Evolutionary conservation across 2,113 vertebrate genomes (phyloP).

Genomic region (Varanus komodoensis): DNA sequence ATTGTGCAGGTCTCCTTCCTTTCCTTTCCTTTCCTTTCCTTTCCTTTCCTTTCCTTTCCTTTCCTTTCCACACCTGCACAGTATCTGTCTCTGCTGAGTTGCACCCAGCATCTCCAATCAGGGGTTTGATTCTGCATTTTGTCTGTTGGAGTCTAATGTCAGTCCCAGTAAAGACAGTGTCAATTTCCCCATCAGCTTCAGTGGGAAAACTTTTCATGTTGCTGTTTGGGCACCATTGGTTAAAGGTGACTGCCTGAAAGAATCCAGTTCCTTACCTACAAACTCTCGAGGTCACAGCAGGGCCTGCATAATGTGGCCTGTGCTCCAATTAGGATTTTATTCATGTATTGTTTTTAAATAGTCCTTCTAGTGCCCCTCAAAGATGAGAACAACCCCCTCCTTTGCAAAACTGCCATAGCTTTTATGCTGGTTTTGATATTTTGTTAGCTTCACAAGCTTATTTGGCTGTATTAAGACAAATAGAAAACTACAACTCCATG

Average conservation of each 20-base stretch:
- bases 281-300: accelerated
- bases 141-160: not conserved
- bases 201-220: not conserved
- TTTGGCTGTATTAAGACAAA: conserved; percentile 12
- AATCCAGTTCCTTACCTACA: accelerated
- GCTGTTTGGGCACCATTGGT: not conserved
- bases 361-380: not conserved
- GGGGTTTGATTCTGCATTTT: not conserved
- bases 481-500: conserved; percentile 25
- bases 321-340: not conserved
- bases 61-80: too few relatives aligned
- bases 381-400: not conserved
- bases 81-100: not conserved
- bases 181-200: not conserved
- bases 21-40: too few relatives aligned
- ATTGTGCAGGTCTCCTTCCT: not conserved
- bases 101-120: not conserved
- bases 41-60: too few relatives aligned
- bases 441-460: not conserved
- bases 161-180: not conserved
- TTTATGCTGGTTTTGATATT: not conserved
- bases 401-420: not conserved
- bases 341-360: not conserved
- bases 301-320: accelerated
- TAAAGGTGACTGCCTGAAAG: not conserved